These are phyloP conservation scores for Digitonthophagus gazella DNA, from an alignment of 2,888 invertebrate species.

Conservation along the genomic window DNA sequence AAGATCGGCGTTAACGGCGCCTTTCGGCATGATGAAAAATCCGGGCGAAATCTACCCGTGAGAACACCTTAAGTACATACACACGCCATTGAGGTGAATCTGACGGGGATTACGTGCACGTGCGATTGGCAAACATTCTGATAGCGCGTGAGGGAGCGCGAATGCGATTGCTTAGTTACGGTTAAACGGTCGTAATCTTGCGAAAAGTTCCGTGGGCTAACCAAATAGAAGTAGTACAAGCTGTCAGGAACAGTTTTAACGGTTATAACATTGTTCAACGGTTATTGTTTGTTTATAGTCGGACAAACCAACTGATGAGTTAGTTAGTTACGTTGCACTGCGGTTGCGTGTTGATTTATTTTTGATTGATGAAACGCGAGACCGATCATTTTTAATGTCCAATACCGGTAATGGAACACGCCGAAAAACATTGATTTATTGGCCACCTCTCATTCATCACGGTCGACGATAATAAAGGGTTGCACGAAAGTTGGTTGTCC, in stretches of 20 bases:
- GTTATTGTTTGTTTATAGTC: too few relatives aligned
- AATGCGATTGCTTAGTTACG: too few relatives aligned
- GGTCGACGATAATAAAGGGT: neutral
- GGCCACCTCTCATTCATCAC: neutral
- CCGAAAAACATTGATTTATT: neutral
- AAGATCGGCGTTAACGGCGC: neutral
- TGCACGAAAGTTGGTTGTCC: neutral
- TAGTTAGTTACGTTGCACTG: neutral
- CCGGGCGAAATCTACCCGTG: neutral
- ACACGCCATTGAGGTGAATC: neutral
- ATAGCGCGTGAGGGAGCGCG: too few relatives aligned
- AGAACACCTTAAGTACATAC: neutral
- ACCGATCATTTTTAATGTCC: neutral
- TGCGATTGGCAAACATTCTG: neutral
- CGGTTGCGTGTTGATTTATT: neutral
- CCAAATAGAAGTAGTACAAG: too few relatives aligned
- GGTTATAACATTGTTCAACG: too few relatives aligned
- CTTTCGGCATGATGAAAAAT: neutral
- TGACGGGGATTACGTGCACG: neutral
- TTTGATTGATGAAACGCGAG: neutral
- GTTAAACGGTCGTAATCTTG: too few relatives aligned
- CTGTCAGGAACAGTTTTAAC: neutral
- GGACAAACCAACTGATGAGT: neutral
- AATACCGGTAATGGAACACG: neutral
- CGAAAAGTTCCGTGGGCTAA: too few relatives aligned